These are phyloP conservation scores for Clupea harengus DNA, from an alignment of 2,113 vertebrate genomes.

Conservation along the genomic window DNA sequence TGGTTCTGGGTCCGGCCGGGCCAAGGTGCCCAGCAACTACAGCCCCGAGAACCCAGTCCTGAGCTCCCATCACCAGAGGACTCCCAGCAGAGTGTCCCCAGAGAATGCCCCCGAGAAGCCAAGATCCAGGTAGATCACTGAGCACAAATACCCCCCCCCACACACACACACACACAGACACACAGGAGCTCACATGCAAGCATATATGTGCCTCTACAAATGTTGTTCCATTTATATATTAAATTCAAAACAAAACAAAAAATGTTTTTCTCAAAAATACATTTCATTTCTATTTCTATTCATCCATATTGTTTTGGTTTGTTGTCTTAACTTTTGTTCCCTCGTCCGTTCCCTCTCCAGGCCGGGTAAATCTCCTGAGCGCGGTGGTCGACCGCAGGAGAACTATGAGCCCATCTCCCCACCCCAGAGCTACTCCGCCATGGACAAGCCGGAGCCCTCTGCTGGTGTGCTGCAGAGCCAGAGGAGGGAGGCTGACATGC, in stretches of 20 bases:
- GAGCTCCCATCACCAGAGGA: conserved; percentile 78
- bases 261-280: too few relatives aligned
- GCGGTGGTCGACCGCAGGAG: conserved; percentile 81
- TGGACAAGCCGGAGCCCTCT: conserved; percentile 84
- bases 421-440: conserved; percentile 80
- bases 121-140: conserved; percentile 78
- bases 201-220: too few relatives aligned
- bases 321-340: not conserved
- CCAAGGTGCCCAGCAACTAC: conserved; percentile 84
- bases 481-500: conserved; percentile 78
- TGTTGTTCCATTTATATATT: too few relatives aligned
- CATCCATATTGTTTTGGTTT: too few relatives aligned
- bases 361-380: conserved; percentile 94
- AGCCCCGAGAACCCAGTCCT: conserved; percentile 87
- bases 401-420: conserved; percentile 96
- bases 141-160: not conserved
- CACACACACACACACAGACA: conserved; percentile 26
- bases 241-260: too few relatives aligned
- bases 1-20: conserved; percentile 68
- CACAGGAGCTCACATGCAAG: not conserved
- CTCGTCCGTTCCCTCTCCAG: conserved; percentile 69
- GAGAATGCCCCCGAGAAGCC: conserved; percentile 86
- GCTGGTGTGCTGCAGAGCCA: conserved; percentile 75
- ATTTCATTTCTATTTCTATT: too few relatives aligned
- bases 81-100: conserved; percentile 86